phyloP scores from a whole-genome alignment of 92 coral and sea anemone genomes.

The Siderastrea radians region DNA sequence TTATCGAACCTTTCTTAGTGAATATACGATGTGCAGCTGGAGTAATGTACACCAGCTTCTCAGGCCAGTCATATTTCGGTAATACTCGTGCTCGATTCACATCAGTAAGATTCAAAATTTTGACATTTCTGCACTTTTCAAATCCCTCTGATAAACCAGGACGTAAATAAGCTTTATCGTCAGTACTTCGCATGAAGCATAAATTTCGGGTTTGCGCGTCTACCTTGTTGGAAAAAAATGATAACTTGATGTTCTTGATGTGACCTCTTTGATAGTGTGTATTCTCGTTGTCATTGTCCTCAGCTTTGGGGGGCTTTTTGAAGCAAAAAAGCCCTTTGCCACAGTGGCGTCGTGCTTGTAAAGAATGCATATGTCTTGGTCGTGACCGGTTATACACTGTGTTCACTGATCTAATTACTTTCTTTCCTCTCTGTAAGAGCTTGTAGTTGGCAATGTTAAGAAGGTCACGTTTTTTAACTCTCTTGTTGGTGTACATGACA shows the following conservation, averaged over 20 bases:
- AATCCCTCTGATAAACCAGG: too few relatives aligned
- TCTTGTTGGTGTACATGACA: conserved; percentile 45
- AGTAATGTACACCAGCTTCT: too few relatives aligned
- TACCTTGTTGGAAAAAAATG: conserved; percentile 33
- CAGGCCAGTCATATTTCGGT: too few relatives aligned
- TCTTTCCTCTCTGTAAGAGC: conserved; percentile 23
- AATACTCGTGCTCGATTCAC: too few relatives aligned
- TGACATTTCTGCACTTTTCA: too few relatives aligned
- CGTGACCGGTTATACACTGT: conserved; percentile 45
- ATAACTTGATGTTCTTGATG: conserved; percentile 43
- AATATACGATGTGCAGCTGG: too few relatives aligned
- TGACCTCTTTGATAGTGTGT: conserved; percentile 78
- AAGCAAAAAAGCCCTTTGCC: conserved; percentile 70
- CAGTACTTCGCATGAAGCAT: background rate
- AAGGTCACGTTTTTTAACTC: conserved; percentile 45
- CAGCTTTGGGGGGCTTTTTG: conserved; percentile 60
- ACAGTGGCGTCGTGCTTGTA: conserved; percentile 57
- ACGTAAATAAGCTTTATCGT: too few relatives aligned
- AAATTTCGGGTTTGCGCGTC: conserved; percentile 41
- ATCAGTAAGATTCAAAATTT: too few relatives aligned
- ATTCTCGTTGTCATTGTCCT: conserved; percentile 58
- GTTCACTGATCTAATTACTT: conserved; percentile 33
- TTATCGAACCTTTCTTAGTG: too few relatives aligned
- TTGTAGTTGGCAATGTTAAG: conserved; percentile 56
- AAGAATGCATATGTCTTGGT: background rate